Percentiles rank a stretch among this genome's conserved stretches.
phyloP scores from a whole-genome alignment of 2,797 vertebrate species.

The Babyrousa celebensis region DNA sequence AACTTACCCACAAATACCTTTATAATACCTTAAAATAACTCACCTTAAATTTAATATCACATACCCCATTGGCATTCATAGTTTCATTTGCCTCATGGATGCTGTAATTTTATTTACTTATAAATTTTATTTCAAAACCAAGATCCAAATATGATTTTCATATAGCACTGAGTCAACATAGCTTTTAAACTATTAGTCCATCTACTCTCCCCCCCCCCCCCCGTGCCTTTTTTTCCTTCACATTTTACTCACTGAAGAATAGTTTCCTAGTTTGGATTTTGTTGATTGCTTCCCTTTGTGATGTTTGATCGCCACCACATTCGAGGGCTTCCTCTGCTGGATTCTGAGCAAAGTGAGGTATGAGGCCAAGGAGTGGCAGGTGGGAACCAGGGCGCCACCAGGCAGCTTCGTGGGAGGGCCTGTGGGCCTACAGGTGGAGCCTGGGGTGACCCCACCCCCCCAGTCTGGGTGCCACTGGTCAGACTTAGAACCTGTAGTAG shows the following conservation, averaged over 20 bases:
- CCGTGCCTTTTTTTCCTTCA: neutral
- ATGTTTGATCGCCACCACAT: neutral
- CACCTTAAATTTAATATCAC: neutral
- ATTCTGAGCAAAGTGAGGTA: neutral
- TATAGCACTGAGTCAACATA: neutral
- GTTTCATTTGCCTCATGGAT: constrained; percentile 10
- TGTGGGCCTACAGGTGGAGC: neutral
- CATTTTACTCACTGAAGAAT: neutral
- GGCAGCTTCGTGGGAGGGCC: neutral
- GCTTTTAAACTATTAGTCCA: neutral
- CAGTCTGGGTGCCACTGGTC: neutral
- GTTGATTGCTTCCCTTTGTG: neutral
- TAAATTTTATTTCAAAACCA: constrained; percentile 18
- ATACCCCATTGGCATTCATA: neutral
- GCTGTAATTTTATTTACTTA: constrained; percentile 11
- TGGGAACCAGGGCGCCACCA: too few species aligned
- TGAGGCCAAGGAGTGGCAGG: neutral
- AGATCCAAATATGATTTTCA: neutral
- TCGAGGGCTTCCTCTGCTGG: neutral
- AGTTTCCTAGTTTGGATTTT: neutral
- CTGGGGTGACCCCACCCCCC: neutral
- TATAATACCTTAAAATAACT: neutral
- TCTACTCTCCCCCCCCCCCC: fast-evolving
- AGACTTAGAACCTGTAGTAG: neutral
- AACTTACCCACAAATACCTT: neutral